Conservation (phyloP, 2,113 vertebrate species). For the Motacilla alba region DNA sequence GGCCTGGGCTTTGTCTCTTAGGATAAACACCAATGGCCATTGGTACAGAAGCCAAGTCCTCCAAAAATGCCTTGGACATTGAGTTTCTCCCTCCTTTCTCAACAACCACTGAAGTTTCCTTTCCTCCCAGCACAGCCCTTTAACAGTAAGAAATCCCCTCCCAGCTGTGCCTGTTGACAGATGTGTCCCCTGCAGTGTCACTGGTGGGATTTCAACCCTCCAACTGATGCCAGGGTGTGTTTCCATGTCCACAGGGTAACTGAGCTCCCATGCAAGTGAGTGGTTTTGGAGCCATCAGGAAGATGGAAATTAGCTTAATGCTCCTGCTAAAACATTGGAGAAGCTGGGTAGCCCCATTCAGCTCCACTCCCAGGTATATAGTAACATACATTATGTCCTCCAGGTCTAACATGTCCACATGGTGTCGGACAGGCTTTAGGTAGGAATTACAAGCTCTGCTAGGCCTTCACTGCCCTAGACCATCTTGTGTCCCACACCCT, state of each 20-base stretch:
- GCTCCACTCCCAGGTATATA: not conserved
- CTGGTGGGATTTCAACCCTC: not conserved
- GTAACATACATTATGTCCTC: not conserved
- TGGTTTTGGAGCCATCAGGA: not conserved
- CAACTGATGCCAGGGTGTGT: not conserved
- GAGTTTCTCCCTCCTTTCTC: not conserved
- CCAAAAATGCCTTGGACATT: not conserved
- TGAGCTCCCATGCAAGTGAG: not conserved
- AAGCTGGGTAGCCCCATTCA: not conserved
- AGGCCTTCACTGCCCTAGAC: not conserved
- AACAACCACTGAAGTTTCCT: not conserved
- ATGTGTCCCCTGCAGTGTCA: rapidly evolving
- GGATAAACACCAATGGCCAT: not conserved
- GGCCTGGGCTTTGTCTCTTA: not conserved
- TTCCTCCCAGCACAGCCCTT: not conserved
- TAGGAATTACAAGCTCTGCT: not conserved
- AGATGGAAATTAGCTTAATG: not conserved
- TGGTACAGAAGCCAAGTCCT: not conserved
- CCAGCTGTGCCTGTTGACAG: not conserved
- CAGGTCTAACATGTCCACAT: not conserved
- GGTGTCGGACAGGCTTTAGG: not conserved
- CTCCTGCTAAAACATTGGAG: not conserved
- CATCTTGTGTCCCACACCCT: not conserved
- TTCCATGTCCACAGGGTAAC: not conserved
- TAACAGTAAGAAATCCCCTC: not conserved